Base-by-base conservation (phyloP, 2,797 vertebrate genomes). In the Xenops minutus region DNA sequence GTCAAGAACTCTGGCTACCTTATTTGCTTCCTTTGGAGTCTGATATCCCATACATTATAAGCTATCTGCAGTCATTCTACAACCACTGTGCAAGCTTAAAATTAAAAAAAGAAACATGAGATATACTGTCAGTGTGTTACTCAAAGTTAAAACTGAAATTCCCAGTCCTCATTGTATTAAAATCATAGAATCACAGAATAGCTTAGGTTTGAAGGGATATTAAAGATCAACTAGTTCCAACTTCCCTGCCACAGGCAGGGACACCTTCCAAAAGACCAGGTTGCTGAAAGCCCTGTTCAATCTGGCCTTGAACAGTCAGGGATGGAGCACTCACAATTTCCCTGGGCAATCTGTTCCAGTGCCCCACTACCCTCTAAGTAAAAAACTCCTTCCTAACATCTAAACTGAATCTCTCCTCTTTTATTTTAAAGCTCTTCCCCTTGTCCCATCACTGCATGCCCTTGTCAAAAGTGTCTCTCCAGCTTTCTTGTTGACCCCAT, bases 131-230 rank as follows among this genome's bases (percentile, higher is more conserved):
- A 89, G 14, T 15, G 4, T 11, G 5, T 41, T 63, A 67, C 13
- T 41, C 26, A 10, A 18, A 16, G 36, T 55, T 52, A 52, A 41
- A 86, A 56, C 20, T 48, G 44, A 84, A 81, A 64, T 34, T 52
- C 13, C 14, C 21, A 41, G 11, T 23, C 32, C 67, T 10, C 1
- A 1, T 23, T 59, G 73, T 9, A 30, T 9, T 69, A 39, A 77
- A 66, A 63, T 23, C 26, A 54, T 1, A 41, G 11, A 30, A 46
- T 23, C 26, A 56, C 14, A 17, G 27, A 69, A 44, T 13, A 13
- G 21, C 20, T 30, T 18, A 0, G 0, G 4, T 30, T 63, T 29
- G 49, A 56, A 69, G 27, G 1, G 24, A 44, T 23, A 49, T 12
- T 43, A 26, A 56, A 37, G 13, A 24, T 14, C 15, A 36, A 4